Evolutionary conservation across 1,140 invertebrate species (phyloP), one percentile per base, ranked within the genome.

Genomic region (Plodia interpunctella): DNA sequence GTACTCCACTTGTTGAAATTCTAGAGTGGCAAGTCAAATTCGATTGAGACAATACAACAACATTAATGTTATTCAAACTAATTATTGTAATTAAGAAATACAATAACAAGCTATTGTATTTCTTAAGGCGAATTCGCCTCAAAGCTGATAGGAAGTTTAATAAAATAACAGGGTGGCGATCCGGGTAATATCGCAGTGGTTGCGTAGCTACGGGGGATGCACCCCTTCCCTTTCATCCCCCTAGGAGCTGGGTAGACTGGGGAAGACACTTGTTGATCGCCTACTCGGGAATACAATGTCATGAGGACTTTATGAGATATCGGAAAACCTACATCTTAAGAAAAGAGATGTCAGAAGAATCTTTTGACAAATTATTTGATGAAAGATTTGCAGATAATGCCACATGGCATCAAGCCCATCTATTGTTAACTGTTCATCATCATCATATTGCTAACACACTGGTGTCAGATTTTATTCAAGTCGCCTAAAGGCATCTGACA

Each of bases 201-300:
- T 69, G 63, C 63, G 58, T 69, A 65, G 67, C 55, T 56, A 65
- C 61, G 57, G 38, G 55, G 13, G 56, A 53, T 53, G 51, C 21
- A 25, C 13, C 51, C 51, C 38, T 17, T 38, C 50, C 50, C 50
- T 21, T 52, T 53, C n/a, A 53, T 25, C 51, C 51, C 51, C 19
- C 51, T 13, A 13, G 21, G 19, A 15, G 19, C 3, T 4, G 51
- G 51, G 51, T 18, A 28, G 49, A 55, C 57, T 57, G 55, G 59
- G 65, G 54, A 38, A 62, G 54, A 51, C 70, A 73, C 70, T 73
- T 73, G 70, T 73, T 73, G 67, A 73, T 67, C 60, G 50, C 20
- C 44, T 44, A 15, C 60, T 55, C 50, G 55, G 59, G 56, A 68
- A 63, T 51, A 15, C 9, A 49, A 13, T 25, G n/a, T n/a, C 5